phyloP scores from a whole-genome alignment of 2,888 invertebrate genomes.

The Trichopria drosophilae region DNA sequence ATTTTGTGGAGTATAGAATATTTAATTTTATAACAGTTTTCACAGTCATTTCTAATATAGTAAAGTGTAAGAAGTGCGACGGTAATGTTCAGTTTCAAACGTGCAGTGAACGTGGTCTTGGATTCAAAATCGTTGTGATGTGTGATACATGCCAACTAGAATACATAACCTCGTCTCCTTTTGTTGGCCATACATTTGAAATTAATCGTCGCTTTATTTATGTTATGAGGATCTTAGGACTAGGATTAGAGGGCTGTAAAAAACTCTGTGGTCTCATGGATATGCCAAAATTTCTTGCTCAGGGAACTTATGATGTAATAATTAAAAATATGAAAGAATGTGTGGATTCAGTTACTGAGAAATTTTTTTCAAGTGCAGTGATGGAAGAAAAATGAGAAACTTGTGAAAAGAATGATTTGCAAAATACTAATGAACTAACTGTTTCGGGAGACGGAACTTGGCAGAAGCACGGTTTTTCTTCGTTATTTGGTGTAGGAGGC shows the following conservation, averaged over 20 bases:
- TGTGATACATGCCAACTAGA: slow-evolving; percentile 13
- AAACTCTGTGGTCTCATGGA: slow-evolving; percentile 24
- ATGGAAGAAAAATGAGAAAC: background rate
- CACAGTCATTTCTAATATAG: too few relatives aligned
- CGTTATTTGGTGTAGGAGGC: too few relatives aligned
- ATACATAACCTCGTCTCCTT: slow-evolving; percentile 17
- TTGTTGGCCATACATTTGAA: slow-evolving; percentile 22
- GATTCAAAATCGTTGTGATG: slow-evolving; percentile 20
- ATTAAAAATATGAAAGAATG: background rate
- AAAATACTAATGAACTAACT: too few relatives aligned
- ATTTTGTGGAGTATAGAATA: too few relatives aligned
- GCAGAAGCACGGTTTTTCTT: too few relatives aligned
- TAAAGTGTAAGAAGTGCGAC: too few relatives aligned
- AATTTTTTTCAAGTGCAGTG: background rate
- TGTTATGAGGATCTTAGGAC: slow-evolving; percentile 24
- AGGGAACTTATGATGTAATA: slow-evolving; percentile 17
- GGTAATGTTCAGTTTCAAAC: too few relatives aligned
- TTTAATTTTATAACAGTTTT: too few relatives aligned
- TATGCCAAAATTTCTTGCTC: slow-evolving; percentile 18
- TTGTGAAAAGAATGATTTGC: background rate
- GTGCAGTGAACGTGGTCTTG: slow-evolving; percentile 25
- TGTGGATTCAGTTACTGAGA: background rate
- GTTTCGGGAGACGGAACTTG: too few relatives aligned
- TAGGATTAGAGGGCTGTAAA: slow-evolving; percentile 18
- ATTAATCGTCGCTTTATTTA: slow-evolving; percentile 24